A percentile compares a stretch with the other conserved stretches of the same genome.
Conservation (phyloP, 2,797 vertebrate genomes). For the Trachops cirrhosus region DNA sequence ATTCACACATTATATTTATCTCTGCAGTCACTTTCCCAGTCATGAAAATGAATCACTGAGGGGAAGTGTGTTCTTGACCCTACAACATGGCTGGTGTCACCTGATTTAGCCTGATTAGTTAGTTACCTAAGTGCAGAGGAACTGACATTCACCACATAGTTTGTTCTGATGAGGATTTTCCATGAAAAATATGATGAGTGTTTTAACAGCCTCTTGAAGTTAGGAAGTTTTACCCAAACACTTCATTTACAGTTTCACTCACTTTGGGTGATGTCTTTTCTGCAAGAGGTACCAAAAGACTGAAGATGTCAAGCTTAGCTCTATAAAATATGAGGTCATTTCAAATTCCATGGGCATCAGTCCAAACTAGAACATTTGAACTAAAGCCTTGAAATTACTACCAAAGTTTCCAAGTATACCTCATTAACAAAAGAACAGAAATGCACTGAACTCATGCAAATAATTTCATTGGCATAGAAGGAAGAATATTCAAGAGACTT, state of each 20-base stretch:
- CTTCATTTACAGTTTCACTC: background rate
- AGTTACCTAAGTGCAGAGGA: too few relatives aligned
- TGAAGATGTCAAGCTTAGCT: background rate
- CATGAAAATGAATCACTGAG: too few relatives aligned
- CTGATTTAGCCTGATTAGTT: too few relatives aligned
- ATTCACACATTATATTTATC: too few relatives aligned
- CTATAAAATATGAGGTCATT: background rate
- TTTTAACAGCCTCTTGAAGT: background rate
- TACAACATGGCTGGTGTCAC: too few relatives aligned
- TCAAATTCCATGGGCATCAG: too few relatives aligned
- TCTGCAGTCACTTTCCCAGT: background rate
- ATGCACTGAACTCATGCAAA: background rate
- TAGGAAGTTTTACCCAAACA: background rate
- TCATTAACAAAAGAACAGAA: background rate
- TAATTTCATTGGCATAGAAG: background rate
- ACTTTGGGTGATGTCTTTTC: background rate
- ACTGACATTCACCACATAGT: too few relatives aligned
- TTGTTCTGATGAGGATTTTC: too few relatives aligned
- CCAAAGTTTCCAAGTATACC: background rate
- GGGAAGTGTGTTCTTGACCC: too few relatives aligned
- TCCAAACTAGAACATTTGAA: too few relatives aligned
- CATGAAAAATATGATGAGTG: too few relatives aligned
- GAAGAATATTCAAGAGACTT: background rate
- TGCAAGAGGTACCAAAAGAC: background rate
- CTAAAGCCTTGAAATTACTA: background rate